Percentiles rank a stretch among this genome's conserved stretches.
Evolutionary conservation across 2,113 vertebrate genomes (phyloP).

Genomic region (sheep (Ovis aries)): DNA sequence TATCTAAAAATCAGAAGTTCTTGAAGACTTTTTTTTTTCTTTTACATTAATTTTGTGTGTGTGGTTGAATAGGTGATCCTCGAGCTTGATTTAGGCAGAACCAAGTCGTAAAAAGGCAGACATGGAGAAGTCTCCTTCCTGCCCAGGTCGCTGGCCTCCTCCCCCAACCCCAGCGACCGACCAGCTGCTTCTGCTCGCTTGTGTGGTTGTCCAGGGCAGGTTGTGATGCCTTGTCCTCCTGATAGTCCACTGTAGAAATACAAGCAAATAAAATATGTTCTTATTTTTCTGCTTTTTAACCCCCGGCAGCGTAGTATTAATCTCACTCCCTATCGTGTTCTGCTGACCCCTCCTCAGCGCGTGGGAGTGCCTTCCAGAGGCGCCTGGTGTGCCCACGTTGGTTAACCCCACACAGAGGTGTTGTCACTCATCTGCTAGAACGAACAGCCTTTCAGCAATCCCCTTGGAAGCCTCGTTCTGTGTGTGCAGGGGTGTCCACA

Average conservation of each 20-base stretch:
- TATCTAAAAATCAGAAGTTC: not conserved
- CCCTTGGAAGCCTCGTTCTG: not conserved
- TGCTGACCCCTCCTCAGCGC: not conserved
- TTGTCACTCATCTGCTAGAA: not conserved
- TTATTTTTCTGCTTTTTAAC: not conserved
- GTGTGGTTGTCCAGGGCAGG: fast-evolving
- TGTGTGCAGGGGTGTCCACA: too few species aligned
- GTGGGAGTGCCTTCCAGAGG: not conserved
- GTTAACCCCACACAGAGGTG: too few species aligned
- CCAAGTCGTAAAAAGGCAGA: not conserved
- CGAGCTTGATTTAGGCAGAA: not conserved
- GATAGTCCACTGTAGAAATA: not conserved
- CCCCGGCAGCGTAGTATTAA: not conserved
- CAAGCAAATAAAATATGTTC: not conserved
- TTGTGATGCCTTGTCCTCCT: not conserved
- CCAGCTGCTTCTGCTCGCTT: fast-evolving
- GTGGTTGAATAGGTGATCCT: not conserved
- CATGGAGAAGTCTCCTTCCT: not conserved
- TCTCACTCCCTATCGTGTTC: fast-evolving
- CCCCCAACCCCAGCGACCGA: fast-evolving
- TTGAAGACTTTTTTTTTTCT: not conserved
- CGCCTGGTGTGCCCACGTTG: not conserved
- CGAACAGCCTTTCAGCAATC: not conserved
- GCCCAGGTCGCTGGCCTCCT: not conserved
- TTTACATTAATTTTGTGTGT: not conserved